A percentile compares a stretch with the other conserved stretches of the same genome.
These are phyloP conservation scores for Hippopotamyrus pictus DNA, from an alignment of 2,797 vertebrate species.

Conservation along the genomic window DNA sequence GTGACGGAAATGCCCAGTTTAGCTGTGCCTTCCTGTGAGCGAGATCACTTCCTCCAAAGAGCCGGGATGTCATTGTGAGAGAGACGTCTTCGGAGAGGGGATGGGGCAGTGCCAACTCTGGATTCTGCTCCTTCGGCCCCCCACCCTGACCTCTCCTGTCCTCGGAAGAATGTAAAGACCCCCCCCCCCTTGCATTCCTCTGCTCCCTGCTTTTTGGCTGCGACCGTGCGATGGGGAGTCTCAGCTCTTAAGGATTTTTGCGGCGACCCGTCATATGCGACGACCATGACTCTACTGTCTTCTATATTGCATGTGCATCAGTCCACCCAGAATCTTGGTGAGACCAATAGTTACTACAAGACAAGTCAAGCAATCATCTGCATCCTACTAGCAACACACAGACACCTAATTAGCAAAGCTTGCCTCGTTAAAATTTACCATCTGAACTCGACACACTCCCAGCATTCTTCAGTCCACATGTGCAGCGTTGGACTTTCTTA, in stretches of 20 bases:
- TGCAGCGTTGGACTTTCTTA: neutral
- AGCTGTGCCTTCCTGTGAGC: neutral
- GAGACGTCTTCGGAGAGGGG: neutral
- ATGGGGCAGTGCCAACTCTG: neutral
- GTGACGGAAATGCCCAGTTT: neutral
- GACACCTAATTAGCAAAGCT: neutral
- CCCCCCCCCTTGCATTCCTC: neutral
- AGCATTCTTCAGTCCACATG: neutral
- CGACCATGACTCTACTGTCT: neutral
- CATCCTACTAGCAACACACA: neutral
- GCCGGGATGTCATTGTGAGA: neutral
- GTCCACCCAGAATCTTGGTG: neutral
- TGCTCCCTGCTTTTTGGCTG: neutral
- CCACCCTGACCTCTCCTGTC: neutral
- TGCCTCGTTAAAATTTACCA: neutral
- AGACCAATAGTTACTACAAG: neutral
- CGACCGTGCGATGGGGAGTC: neutral
- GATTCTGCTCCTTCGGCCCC: neutral
- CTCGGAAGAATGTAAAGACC: neutral
- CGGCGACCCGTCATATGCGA: neutral
- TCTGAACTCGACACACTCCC: neutral
- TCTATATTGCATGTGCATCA: neutral
- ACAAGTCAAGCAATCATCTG: neutral
- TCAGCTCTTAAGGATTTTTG: neutral
- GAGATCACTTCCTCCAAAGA: neutral